Conservation (phyloP, 2,113 vertebrate species). For the Cebus imitator region DNA sequence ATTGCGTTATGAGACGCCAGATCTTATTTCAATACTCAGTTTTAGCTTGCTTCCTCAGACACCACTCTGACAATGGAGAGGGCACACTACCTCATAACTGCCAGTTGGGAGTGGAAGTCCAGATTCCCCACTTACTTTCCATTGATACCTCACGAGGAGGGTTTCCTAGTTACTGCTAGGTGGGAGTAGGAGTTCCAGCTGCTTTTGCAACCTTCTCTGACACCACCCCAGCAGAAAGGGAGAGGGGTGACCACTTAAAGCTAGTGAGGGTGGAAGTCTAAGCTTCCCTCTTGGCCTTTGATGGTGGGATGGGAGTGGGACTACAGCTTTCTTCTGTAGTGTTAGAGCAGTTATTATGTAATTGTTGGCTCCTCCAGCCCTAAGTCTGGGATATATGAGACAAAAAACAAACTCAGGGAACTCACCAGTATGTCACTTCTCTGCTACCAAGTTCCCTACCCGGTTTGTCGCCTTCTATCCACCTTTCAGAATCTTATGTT, state of each 20-base stretch:
- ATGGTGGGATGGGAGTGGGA: not conserved
- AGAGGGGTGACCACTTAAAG: not conserved
- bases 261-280: not conserved
- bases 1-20: not conserved
- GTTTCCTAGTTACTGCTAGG: slow-evolving; percentile 27
- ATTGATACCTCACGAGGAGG: not conserved
- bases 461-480: not conserved
- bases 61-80: not conserved
- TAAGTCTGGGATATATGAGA: not conserved
- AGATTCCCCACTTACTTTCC: not conserved
- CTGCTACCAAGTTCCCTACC: not conserved
- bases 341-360: slow-evolving; percentile 8
- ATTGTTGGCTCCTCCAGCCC: not conserved
- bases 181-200: not conserved
- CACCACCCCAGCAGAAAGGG: not conserved
- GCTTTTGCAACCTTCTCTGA: not conserved
- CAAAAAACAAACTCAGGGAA: slow-evolving; percentile 2
- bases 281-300: slow-evolving; percentile 42
- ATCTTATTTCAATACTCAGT: slow-evolving; percentile 4
- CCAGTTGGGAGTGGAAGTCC: not conserved
- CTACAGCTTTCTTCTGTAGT: slow-evolving; percentile 38
- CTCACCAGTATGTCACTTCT: not conserved
- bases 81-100: not conserved
- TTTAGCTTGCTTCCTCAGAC: slow-evolving; percentile 25
- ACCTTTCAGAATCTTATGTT: not conserved